Evolutionary conservation across 2,888 invertebrate genomes (phyloP), one percentile per base, ranked within the genome.

Genomic region (Agonopterix alstromeriana): DNA sequence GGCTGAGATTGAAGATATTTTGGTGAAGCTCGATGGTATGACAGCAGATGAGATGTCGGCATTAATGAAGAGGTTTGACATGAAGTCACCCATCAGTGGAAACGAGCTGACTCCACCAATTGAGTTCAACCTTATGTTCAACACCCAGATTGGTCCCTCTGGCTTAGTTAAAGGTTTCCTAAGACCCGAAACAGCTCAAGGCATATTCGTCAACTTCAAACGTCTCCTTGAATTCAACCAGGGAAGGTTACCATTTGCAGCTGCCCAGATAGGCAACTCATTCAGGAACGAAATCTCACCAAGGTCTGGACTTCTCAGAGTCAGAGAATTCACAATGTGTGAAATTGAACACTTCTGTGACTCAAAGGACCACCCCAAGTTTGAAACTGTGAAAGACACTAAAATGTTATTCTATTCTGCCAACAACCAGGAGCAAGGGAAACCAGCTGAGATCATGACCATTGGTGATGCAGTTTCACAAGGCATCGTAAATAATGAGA

Each of bases 321-420:
- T 99, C 1, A 93, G 98, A 67, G 99, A 99, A 79, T 99, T 99
- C 73, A 99, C 98, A 0, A 99, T 99, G 99, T 98, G 98, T 53
- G 99, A 99, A 90, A 99, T 99, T 65, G 99, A 99, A 82, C 98
- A 99, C 85, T 99, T 99, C 79, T 98, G 98, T 80, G 98, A 99
- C 85, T 97, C 98, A 0, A 98, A 99, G 73, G 91, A 91, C 53
- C 98, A 98, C 82, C 93, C 95, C 0, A 99, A 98, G 82, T 99
- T 99, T 83, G 90, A 90, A 5, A 84, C 90, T 51, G 91, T 98
- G 0, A 92, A 92, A 61, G 90, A 95, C 65, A 93, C 95, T 0
- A 90, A 91, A 59, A 87, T 99, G 86, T 85, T 94, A 7, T 82
- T 99, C 17, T 99, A 98, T 73, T 98, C 99, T 0, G 99, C 98